Evolutionary conservation across 2,113 vertebrate genomes (phyloP).

Genomic region (Felis chaus): DNA sequence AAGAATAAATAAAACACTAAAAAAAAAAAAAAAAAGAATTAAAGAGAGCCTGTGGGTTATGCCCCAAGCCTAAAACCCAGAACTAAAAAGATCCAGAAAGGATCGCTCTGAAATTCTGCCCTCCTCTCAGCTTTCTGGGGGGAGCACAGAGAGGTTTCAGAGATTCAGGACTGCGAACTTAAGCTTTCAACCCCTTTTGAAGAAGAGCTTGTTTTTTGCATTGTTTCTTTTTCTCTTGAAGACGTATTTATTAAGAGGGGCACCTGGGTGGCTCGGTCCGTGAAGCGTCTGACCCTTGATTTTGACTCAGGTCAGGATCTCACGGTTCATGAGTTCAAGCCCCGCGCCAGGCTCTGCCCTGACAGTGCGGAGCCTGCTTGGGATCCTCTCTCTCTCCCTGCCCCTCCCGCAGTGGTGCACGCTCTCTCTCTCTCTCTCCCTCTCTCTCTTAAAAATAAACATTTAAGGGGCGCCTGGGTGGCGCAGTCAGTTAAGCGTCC

Average conservation of each 20-base stretch:
- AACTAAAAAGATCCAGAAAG: neutral
- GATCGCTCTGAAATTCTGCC: neutral
- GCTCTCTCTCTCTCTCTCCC: no score
- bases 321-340: no score
- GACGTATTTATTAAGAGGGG: neutral
- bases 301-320: no score
- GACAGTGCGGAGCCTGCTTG: no score
- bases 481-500: no score
- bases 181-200: neutral
- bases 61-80: neutral
- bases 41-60: neutral
- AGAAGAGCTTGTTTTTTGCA: neutral
- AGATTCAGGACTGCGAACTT: neutral
- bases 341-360: fast-evolving
- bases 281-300: no score
- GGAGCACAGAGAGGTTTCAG: neutral
- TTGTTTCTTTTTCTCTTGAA: neutral
- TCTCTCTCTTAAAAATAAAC: no score
- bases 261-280: no score
- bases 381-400: no score
- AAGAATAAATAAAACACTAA: no score
- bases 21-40: neutral
- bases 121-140: neutral
- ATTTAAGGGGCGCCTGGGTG: no score
- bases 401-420: no score